Evolutionary conservation across 1,140 invertebrate species (phyloP).

Genomic region (Ceratosolen fusciceps): DNA sequence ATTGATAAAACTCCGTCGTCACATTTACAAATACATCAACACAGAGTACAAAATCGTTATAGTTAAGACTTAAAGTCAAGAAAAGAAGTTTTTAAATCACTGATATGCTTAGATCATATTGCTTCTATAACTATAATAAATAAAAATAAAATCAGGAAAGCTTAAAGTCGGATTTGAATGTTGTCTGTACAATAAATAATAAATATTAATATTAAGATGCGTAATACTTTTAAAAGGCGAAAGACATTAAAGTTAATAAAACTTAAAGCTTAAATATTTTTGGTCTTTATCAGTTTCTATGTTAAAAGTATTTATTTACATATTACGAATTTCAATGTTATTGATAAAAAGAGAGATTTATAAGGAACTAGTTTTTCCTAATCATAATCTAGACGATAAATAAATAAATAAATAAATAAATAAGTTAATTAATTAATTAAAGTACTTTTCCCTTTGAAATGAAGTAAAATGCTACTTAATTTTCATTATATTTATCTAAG

Average conservation of each 20-base stretch:
- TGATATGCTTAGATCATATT: constrained; percentile 34
- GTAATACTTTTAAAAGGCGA: not conserved
- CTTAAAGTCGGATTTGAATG: constrained; percentile 1
- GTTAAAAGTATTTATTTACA: not conserved
- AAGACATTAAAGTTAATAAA: not conserved
- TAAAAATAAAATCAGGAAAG: constrained; percentile 37
- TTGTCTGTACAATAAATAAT: constrained; percentile 6
- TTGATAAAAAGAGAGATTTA: constrained; percentile 7
- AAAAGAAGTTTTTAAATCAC: constrained; percentile 13
- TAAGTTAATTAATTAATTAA: no score
- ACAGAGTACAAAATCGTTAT: constrained; percentile 28
- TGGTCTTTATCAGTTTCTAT: constrained; percentile 10
- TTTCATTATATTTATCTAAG: not conserved
- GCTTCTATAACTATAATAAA: constrained; percentile 8
- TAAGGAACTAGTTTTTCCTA: constrained; percentile 16
- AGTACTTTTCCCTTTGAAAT: not conserved
- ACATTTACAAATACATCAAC: constrained; percentile 16
- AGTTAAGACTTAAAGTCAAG: constrained; percentile 21
- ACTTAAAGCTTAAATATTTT: constrained; percentile 17
- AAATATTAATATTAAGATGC: constrained; percentile 25
- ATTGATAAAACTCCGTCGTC: not conserved
- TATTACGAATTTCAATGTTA: not conserved
- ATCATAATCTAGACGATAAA: not conserved
- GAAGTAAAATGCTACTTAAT: not conserved
- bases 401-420: no score